A percentile compares a stretch with the other conserved stretches of the same genome.
Evolutionary conservation across 2,888 invertebrate species (phyloP).

Genomic region (Ptilodon capucinus): DNA sequence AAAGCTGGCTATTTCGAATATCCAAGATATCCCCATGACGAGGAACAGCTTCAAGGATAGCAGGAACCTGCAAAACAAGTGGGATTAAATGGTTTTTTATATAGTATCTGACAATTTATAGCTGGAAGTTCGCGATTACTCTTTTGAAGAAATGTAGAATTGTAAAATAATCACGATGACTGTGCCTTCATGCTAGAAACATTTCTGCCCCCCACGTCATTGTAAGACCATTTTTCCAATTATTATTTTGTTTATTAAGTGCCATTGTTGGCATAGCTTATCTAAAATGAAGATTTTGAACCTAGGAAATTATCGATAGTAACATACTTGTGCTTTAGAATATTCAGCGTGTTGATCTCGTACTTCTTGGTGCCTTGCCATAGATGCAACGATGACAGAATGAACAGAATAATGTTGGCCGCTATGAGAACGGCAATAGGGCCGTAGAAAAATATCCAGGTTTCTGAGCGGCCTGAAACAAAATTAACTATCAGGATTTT

Average conservation of each 20-base stretch:
- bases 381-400: slow-evolving; percentile 80
- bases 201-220: too few species aligned
- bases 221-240: too few species aligned
- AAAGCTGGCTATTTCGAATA: slow-evolving; percentile 85
- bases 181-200: too few species aligned
- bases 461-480: slow-evolving; percentile 74
- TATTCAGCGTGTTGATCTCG: slow-evolving; percentile 75
- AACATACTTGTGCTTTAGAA: slow-evolving; percentile 82
- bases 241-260: too few species aligned
- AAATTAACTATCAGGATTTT: too few species aligned
- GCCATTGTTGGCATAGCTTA: too few species aligned
- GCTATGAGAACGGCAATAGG: slow-evolving; percentile 83
- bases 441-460: slow-evolving; percentile 86
- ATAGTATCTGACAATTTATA: too few species aligned
- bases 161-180: neutral
- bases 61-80: slow-evolving; percentile 72
- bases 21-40: slow-evolving; percentile 88
- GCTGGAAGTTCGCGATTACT: too few species aligned
- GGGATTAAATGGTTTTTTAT: too few species aligned
- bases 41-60: slow-evolving; percentile 85
- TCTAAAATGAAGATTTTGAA: too few species aligned
- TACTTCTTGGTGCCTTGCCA: slow-evolving; percentile 80
- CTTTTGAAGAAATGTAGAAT: neutral
- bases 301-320: neutral
- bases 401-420: slow-evolving; percentile 82